Base-by-base conservation (phyloP, 2,888 invertebrate species). In the Dendrolimus houi region DNA sequence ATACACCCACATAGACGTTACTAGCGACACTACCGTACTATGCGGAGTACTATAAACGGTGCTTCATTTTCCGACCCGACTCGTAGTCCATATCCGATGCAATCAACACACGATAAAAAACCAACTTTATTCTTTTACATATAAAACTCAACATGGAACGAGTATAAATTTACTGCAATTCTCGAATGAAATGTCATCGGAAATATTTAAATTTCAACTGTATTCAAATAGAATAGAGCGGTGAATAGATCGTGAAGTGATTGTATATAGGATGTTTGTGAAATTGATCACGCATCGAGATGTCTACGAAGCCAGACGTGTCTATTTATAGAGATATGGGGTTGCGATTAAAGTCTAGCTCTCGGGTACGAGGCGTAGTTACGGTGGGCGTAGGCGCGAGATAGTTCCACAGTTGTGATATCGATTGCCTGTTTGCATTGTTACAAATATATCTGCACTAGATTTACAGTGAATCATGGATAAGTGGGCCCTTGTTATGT, bases 41-140 rank as follows among this genome's bases (percentile, higher is more conserved):
- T 79, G 72, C 71, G 65, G 79, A 81, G 83, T 87, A 88, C 87
- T 87, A 87, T 85, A 87, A 87, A 79, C 79, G 83, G 82, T 71
- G 80, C 77, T 83, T 79, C 82, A 83, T 85, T 85, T 84, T 81
- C 83, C 81, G 81, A 81, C 79, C 81, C 80, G 85, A 78, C 78
- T 80, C 70, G 47, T 12, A 75, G 75, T 73, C 74, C 82, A 81
- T 76, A 71, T 70, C 63, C 62, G 65, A 68, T 68, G 61, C 63
- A 54, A 56, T 57, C 56, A 13, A 54, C 54, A 52, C 52, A 54
- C 71, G 64, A 56, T 58, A 62, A 55, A 74, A 64, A 72, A 64
- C 63, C 65, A 57, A 73, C 76, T 69, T 69, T 74, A 74, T 60
- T 59, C 9, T 14, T 57, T 52, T 54, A 42, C 53, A 0, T 3